These are phyloP conservation scores for Pasiphila rectangulata DNA, from an alignment of 2,888 invertebrate genomes.

Conservation along the genomic window DNA sequence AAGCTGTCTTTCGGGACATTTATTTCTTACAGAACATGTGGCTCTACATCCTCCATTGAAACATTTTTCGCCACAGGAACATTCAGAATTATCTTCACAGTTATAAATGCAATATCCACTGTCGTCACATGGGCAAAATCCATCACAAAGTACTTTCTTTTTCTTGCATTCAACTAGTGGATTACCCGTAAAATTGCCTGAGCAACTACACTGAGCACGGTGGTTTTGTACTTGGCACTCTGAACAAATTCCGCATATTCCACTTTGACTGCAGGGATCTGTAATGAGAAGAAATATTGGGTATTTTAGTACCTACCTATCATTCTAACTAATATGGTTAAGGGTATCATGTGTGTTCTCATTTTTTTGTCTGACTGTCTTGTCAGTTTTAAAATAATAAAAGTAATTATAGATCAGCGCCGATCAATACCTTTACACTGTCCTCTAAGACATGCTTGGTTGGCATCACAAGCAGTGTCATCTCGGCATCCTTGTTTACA, in stretches of 20 bases:
- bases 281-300: slow-evolving; percentile 6
- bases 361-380: too few species aligned
- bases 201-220: slow-evolving; percentile 92
- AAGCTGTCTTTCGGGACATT: slow-evolving; percentile 88
- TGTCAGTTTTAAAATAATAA: too few species aligned
- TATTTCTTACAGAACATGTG: slow-evolving; percentile 84
- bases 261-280: slow-evolving; percentile 89
- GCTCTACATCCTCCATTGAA: slow-evolving; percentile 86
- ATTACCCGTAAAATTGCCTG: slow-evolving; percentile 89
- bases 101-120: slow-evolving; percentile 88
- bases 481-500: slow-evolving; percentile 93
- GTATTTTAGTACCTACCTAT: neutral
- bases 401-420: too few species aligned
- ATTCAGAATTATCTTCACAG: slow-evolving; percentile 85
- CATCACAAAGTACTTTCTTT: slow-evolving; percentile 86
- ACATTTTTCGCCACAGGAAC: slow-evolving; percentile 91
- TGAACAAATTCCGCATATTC: slow-evolving; percentile 91
- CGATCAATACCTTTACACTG: slow-evolving; percentile 85
- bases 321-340: too few species aligned
- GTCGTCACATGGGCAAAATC: slow-evolving; percentile 89
- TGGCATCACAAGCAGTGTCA: slow-evolving; percentile 87
- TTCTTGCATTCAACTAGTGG: slow-evolving; percentile 88
- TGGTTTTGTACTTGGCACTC: slow-evolving; percentile 91
- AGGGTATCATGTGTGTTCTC: neutral
- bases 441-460: slow-evolving; percentile 90